A percentile compares a stretch with the other conserved stretches of the same genome.
Evolutionary conservation across 1,140 invertebrate genomes (phyloP).

Genomic region (Tribolium madens): DNA sequence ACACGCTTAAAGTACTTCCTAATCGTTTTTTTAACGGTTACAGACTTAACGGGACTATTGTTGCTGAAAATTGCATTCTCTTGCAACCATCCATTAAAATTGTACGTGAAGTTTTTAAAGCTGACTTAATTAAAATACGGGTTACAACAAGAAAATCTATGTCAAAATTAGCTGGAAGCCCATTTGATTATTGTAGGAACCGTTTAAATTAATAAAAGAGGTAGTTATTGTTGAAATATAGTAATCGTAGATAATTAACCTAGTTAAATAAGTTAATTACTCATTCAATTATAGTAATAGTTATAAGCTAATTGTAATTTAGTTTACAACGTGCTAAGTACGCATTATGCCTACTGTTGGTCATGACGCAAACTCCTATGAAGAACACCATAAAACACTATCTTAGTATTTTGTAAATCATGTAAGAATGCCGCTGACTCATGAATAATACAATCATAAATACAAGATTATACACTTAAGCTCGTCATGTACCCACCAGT

Average conservation of each 20-base stretch:
- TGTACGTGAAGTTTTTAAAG: not conserved
- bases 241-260: slow-evolving; percentile 14
- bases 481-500: slow-evolving; percentile 29
- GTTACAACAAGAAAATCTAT: too few relatives aligned
- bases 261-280: slow-evolving; percentile 24
- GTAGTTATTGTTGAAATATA: slow-evolving; percentile 1
- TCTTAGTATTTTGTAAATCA: slow-evolving; percentile 31
- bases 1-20: not conserved
- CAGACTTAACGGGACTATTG: not conserved
- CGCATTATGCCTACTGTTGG: not conserved
- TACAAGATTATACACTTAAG: slow-evolving; percentile 39
- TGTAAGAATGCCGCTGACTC: slow-evolving; percentile 36
- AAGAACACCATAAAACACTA: slow-evolving; percentile 28
- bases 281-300: not conserved
- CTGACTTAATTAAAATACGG: not conserved
- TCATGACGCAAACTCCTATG: not conserved
- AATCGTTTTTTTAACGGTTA: not conserved
- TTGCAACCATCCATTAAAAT: slow-evolving; percentile 1
- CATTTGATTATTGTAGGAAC: not conserved
- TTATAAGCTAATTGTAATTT: slow-evolving; percentile 8
- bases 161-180: not conserved
- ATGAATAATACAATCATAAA: slow-evolving; percentile 39
- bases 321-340: slow-evolving; percentile 6
- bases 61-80: not conserved
- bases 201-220: too few relatives aligned